Percentiles rank a stretch among this genome's conserved stretches.
Evolutionary conservation across 2,888 invertebrate species (phyloP).

Genomic region (Subacronicta megacephala): DNA sequence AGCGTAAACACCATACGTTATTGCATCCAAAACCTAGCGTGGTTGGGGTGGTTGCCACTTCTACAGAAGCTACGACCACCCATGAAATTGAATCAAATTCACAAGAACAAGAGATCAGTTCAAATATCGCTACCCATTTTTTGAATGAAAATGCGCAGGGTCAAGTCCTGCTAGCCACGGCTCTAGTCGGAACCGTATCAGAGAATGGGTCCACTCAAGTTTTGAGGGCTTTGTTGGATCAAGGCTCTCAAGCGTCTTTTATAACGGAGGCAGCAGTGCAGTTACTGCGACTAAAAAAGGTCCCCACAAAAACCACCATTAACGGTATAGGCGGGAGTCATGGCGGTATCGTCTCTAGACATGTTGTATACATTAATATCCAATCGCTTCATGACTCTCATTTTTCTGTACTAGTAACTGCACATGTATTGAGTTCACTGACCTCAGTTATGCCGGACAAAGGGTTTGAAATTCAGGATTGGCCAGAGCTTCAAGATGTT

Average conservation of each 20-base stretch:
- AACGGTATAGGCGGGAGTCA: background rate
- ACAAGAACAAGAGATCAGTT: background rate
- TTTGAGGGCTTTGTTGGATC: slow-evolving; percentile 7
- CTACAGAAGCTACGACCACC: slow-evolving; percentile 1
- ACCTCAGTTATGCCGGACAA: background rate
- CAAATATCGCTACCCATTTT: slow-evolving; percentile 8
- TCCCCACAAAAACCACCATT: background rate
- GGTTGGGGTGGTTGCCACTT: slow-evolving; percentile 3
- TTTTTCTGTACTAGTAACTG: background rate
- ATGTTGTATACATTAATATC: background rate
- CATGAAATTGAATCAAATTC: background rate
- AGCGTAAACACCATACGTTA: slow-evolving; percentile 8
- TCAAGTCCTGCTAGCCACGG: slow-evolving; percentile 20
- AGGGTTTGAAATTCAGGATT: background rate
- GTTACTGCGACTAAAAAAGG: background rate
- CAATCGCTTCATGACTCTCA: background rate
- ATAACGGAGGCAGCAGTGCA: slow-evolving; percentile 2
- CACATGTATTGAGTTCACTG: slow-evolving; percentile 1
- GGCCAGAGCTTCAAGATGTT: background rate
- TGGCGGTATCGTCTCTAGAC: background rate
- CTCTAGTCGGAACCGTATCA: slow-evolving; percentile 7
- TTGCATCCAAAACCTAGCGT: slow-evolving; percentile 4
- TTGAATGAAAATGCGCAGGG: slow-evolving; percentile 2
- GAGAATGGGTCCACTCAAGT: slow-evolving; percentile 4
- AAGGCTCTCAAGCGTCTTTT: slow-evolving; percentile 1